A percentile compares a stretch with the other conserved stretches of the same genome.
These are phyloP conservation scores for Mya arenaria DNA, from an alignment of 1,140 invertebrate genomes.

Conservation along the genomic window DNA sequence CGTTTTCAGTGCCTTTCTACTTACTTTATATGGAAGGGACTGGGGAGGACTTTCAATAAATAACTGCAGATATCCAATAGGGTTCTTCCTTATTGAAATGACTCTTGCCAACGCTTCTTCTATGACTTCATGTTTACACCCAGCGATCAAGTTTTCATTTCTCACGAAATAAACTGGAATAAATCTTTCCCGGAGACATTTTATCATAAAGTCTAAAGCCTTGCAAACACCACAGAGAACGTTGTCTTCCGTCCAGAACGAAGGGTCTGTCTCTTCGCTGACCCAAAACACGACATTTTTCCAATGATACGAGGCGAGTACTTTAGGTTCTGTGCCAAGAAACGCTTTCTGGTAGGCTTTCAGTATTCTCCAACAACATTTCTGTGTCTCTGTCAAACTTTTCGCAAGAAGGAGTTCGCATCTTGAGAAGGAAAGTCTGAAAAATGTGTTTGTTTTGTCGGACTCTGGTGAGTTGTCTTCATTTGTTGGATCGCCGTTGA, in stretches of 20 bases:
- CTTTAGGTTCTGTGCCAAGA: neutral
- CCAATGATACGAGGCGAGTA: conserved; percentile 21
- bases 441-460: neutral
- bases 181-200: neutral
- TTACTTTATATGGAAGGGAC: too few relatives aligned
- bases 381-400: neutral
- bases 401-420: neutral
- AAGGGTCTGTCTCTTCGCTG: neutral
- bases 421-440: conserved; percentile 6
- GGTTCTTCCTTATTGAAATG: too few relatives aligned
- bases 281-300: conserved; percentile 17
- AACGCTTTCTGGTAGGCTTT: conserved; percentile 31
- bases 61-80: too few relatives aligned
- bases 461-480: neutral
- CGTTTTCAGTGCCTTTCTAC: too few relatives aligned
- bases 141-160: neutral
- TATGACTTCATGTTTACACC: neutral
- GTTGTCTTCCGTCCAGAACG: conserved; percentile 17
- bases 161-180: conserved; percentile 12
- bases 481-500: neutral
- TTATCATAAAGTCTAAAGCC: neutral
- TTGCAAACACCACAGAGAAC: neutral
- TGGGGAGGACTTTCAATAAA: too few relatives aligned
- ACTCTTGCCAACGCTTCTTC: too few relatives aligned
- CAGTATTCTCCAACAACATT: conserved; percentile 1